Conservation (phyloP, 1,140 invertebrate species). For the Galleria mellonella region DNA sequence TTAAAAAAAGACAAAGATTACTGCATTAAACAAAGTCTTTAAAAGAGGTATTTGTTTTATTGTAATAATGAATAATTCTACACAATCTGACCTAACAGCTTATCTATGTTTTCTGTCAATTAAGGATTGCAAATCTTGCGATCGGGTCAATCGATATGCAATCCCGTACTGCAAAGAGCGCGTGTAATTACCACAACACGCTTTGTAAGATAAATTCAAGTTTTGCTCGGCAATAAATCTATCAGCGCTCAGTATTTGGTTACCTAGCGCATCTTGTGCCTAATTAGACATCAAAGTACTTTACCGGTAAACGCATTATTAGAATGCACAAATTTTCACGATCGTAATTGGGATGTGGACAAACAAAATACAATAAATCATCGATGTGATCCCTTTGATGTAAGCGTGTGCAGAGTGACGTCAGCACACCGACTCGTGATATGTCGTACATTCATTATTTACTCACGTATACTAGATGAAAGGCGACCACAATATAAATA, state of each 20-base stretch:
- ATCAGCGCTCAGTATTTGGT: constrained; percentile 31
- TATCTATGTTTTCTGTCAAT: no score
- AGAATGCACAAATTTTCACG: constrained; percentile 57
- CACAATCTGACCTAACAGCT: no score
- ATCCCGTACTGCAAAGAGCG: no score
- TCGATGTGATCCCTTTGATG: constrained; percentile 47
- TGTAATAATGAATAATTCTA: no score
- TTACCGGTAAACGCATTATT: constrained; percentile 48
- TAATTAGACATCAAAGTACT: constrained; percentile 65
- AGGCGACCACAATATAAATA: constrained; percentile 65
- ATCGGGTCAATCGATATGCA: no score
- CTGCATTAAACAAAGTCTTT: no score
- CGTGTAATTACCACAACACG: neutral
- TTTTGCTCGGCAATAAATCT: constrained; percentile 38
- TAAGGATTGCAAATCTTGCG: no score
- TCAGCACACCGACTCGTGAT: constrained; percentile 34
- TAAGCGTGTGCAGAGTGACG: constrained; percentile 59
- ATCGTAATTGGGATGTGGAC: constrained; percentile 49
- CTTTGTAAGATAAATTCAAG: neutral
- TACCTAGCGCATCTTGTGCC: constrained; percentile 27
- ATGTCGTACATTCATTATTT: constrained; percentile 65
- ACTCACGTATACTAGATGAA: constrained; percentile 64
- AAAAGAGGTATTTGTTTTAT: no score
- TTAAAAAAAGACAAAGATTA: no score
- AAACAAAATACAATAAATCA: constrained; percentile 65